These are phyloP conservation scores for Bryconaethiops microstoma DNA, from an alignment of 2,797 vertebrate species.

Conservation along the genomic window DNA sequence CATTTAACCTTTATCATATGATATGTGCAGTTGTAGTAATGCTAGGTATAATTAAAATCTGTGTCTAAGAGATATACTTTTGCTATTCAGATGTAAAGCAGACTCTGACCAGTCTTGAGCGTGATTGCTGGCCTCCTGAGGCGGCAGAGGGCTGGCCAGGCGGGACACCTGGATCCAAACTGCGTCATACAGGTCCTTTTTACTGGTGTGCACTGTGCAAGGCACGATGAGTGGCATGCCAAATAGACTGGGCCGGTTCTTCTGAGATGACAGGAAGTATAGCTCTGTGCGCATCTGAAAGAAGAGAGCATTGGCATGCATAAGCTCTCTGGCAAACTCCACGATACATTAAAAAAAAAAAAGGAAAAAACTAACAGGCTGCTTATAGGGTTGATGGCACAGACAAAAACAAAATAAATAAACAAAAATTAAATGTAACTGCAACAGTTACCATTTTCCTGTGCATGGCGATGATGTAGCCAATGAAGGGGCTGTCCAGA, in stretches of 20 bases:
- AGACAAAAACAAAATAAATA: not conserved
- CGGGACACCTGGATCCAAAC: conserved; percentile 98
- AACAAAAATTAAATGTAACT: not conserved
- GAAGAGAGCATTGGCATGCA: not conserved
- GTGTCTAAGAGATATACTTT: not conserved
- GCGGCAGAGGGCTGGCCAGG: conserved; percentile 95
- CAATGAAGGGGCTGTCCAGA: conserved; percentile 88
- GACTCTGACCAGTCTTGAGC: conserved; percentile 94
- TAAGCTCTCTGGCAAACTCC: not conserved
- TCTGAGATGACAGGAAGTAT: conserved; percentile 97
- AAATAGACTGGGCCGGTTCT: conserved; percentile 96
- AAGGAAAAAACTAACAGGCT: not conserved
- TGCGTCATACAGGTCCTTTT: conserved; percentile 93
- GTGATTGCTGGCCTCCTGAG: conserved; percentile 98
- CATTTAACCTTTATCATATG: no score
- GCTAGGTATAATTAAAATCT: not conserved
- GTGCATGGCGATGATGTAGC: conserved; percentile 98
- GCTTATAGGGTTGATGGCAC: not conserved
- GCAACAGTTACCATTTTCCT: conserved; percentile 91
- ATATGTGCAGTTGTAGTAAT: not conserved
- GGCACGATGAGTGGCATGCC: conserved; percentile 98
- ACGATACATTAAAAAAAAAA: not conserved
- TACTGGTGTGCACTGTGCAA: conserved; percentile 92
- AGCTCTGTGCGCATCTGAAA: conserved; percentile 93
- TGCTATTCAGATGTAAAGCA: not conserved